Base-by-base conservation (phyloP, 2,113 vertebrate genomes). In the Vanacampus margaritifer region DNA sequence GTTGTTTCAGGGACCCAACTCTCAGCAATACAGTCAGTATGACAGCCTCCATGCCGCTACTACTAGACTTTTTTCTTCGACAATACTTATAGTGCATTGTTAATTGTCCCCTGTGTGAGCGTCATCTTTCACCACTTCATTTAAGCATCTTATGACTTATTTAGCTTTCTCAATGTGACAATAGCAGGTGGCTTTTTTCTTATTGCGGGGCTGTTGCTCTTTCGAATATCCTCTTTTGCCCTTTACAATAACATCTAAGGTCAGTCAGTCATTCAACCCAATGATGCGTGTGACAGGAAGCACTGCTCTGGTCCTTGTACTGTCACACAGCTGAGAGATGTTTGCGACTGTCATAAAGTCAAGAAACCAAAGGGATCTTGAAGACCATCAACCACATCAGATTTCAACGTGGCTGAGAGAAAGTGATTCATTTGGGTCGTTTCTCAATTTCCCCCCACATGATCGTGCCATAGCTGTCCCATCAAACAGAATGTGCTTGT, bases 121-220 rank as follows among this genome's bases (percentile, higher is more conserved):
- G 2, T 1, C 54, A 45, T 48, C 61, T 59, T 26, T 75, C 39
- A 45, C 67, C 64, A 59, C 36, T 71, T 63, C 68, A 63, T 75
- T 63, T 76, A 83, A 83, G 81, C 68, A 65, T 78, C 79, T 86
- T 77, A 74, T 69, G 71, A 66, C 74, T 63, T 74, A 78, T 82
- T 86, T 79, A 86, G 80, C 79, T 68, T 60, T 58, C 39, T 73
- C 79, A 76, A 78, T 78, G 67, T 72, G 73, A 80, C 81, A 83
- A 68, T 79, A 64, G 48, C 84, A 80, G 81, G 73, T 85, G 82
- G 81, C 68, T 48, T 65, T 54, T 43, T 78, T 84, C 71, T 58
- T 78, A 67, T 61, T 51, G 56, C 60, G 28, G 50, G 39, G 78
- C 58, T 56, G 36, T 6, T 9, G 46, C 19, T 21, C 41, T 10